phyloP scores from a whole-genome alignment of 2,797 vertebrate genomes.

The Tapirus indicus region DNA sequence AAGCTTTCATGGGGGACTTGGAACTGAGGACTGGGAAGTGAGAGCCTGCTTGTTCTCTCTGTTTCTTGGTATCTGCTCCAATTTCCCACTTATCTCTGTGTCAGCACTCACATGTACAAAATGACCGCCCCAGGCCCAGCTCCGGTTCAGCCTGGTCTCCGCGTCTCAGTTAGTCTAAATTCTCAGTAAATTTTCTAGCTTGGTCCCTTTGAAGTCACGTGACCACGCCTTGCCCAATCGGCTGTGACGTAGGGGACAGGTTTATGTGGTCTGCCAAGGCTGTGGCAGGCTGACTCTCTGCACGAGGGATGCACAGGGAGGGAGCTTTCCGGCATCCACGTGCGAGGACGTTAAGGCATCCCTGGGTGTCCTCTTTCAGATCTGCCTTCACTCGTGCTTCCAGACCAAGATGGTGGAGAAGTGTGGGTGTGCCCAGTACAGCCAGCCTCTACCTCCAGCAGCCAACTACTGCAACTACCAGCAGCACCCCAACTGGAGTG shows the following conservation, averaged over 20 bases:
- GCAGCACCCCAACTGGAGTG: constrained; percentile 90
- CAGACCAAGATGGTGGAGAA: constrained; percentile 89
- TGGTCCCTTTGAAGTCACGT: neutral
- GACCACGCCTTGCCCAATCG: rapidly evolving
- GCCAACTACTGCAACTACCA: constrained; percentile 91
- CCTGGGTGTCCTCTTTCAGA: constrained; percentile 81
- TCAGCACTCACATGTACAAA: neutral
- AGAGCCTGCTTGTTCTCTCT: neutral
- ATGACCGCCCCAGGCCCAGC: too few relatives aligned
- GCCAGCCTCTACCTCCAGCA: constrained; percentile 85
- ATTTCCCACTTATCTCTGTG: neutral
- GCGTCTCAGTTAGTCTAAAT: neutral
- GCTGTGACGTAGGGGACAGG: neutral
- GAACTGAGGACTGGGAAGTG: neutral
- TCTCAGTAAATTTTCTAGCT: neutral
- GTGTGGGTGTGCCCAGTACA: constrained; percentile 90
- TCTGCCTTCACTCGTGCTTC: constrained; percentile 92
- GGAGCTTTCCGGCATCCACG: rapidly evolving
- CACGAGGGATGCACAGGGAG: rapidly evolving
- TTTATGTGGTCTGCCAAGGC: too few relatives aligned
- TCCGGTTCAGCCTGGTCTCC: neutral
- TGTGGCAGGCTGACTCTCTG: neutral
- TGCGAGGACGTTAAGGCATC: neutral
- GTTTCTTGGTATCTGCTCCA: neutral
- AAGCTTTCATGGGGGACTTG: neutral